Conservation (phyloP, 2,113 vertebrate species). For the Oreotrochilus melanogaster region DNA sequence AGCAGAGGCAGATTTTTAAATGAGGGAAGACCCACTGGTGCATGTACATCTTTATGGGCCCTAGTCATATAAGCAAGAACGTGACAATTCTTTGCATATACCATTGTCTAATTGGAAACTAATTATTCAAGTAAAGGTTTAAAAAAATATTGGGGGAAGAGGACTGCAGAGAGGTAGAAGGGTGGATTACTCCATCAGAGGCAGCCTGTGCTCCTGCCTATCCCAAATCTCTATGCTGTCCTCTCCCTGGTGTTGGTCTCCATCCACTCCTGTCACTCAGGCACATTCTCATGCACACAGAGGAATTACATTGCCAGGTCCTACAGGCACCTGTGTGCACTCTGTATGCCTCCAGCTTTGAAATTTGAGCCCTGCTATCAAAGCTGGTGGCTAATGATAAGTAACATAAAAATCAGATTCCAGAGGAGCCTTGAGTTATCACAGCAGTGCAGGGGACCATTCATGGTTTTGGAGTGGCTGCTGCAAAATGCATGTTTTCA, state of each 20-base stretch:
- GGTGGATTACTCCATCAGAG: neutral
- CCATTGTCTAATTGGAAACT: neutral
- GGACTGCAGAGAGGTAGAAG: neutral
- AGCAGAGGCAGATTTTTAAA: neutral
- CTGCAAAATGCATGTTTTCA: constrained; percentile 12
- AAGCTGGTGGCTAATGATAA: neutral
- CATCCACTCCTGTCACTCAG: neutral
- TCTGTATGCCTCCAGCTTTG: neutral
- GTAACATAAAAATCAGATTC: neutral
- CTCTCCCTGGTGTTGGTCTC: neutral
- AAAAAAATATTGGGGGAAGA: neutral
- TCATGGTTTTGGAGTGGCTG: neutral
- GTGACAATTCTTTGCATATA: neutral
- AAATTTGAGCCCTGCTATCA: neutral
- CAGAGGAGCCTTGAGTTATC: neutral
- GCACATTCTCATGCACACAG: neutral
- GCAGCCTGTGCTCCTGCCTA: neutral
- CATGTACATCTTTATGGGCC: neutral
- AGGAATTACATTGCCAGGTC: neutral
- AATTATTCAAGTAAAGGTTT: neutral
- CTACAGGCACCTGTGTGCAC: neutral
- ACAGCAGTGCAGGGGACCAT: accelerated
- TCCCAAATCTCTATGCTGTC: neutral
- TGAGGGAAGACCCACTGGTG: neutral
- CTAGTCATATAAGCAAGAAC: neutral